Evolutionary conservation across 2,113 vertebrate species (phyloP), one percentile per base, ranked within the genome.

Genomic region (Falcunculus frontatus): DNA sequence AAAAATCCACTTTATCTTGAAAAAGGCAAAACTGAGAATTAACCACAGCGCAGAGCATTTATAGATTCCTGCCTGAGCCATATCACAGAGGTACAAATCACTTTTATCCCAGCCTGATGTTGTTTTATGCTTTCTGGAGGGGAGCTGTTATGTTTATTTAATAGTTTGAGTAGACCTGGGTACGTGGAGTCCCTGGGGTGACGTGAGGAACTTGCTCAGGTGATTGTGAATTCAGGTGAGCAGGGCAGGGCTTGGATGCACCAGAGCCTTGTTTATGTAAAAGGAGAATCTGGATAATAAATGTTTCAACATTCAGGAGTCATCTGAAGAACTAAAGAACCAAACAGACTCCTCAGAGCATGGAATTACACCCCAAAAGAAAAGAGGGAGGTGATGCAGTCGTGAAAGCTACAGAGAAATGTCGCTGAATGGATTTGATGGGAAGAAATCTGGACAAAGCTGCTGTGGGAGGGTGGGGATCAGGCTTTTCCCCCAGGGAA

Each of bases 141-240:
- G 56, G 65, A 90, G 39, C 27, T 77, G 89, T 75, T 91, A 46
- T 60, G 83, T 95, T 97, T 97, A 91, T 95, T 97, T 96, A 94
- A 96, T 32, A 65, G 32, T 69, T 83, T 37, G 90, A 57, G 46
- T 1, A 83, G 78, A 59, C 30, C 69, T 75, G 6, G 7, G 59
- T 29, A 37, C 21, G 35, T 63, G 84, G 68, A 74, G 49, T 52
- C 92, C 52, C 78, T 14, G 39, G 84, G 74, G 87, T 63, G 68
- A n/a, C 1, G 22, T 1, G 35, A 91, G 88, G 50, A 67, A 41
- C 68, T 84, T n/a, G 65, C 78, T 60, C 1, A 4, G 77, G 74
- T 84, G 37, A 76, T 85, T 95, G 81, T 79, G 55, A 64, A 93
- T 97, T 82, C 94, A 91, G 93, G 81, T 47, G 84, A 95, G 77